Conservation (phyloP, 1,140 invertebrate species). For the Euwallacea fornicatus region DNA sequence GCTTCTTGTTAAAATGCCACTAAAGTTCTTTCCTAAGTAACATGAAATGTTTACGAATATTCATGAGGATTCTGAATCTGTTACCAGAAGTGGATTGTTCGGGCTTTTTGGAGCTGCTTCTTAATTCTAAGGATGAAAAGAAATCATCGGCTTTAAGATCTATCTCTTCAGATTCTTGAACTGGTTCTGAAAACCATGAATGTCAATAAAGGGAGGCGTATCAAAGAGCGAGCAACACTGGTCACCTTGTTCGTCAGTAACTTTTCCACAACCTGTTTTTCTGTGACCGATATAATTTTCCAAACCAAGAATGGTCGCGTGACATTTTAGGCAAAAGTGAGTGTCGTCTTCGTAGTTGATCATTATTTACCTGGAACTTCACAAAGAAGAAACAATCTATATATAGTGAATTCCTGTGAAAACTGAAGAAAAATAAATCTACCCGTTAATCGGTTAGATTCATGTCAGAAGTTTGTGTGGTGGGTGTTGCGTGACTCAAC, state of each 20-base stretch:
- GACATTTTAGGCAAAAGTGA: slow-evolving; percentile 85
- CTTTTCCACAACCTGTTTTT: slow-evolving; percentile 55
- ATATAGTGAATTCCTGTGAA: background rate
- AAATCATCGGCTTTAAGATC: slow-evolving; percentile 77
- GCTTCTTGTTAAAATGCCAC: slow-evolving; percentile 54
- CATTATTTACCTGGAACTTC: slow-evolving; percentile 42
- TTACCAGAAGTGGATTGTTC: slow-evolving; percentile 48
- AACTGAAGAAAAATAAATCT: background rate
- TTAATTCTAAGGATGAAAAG: slow-evolving; percentile 81
- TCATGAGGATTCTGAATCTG: background rate
- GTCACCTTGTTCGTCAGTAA: slow-evolving; percentile 17
- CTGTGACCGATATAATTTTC: slow-evolving; percentile 81
- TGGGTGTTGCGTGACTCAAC: slow-evolving; percentile 20
- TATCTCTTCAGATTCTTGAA: slow-evolving; percentile 52
- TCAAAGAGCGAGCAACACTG: too few relatives aligned
- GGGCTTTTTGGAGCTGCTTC: slow-evolving; percentile 68
- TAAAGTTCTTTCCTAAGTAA: slow-evolving; percentile 51
- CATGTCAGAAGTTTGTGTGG: slow-evolving; percentile 24
- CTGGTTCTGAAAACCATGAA: slow-evolving; percentile 37
- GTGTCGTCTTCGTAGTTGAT: slow-evolving; percentile 73
- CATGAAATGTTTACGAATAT: background rate
- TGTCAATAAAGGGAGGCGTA: too few relatives aligned
- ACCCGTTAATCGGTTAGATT: slow-evolving; percentile 13
- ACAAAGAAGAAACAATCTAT: too few relatives aligned
- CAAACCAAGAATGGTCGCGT: slow-evolving; percentile 72